These are phyloP conservation scores for Rousettus madagascariensis DNA, from an alignment of 2,797 vertebrate genomes.

Conservation along the genomic window DNA sequence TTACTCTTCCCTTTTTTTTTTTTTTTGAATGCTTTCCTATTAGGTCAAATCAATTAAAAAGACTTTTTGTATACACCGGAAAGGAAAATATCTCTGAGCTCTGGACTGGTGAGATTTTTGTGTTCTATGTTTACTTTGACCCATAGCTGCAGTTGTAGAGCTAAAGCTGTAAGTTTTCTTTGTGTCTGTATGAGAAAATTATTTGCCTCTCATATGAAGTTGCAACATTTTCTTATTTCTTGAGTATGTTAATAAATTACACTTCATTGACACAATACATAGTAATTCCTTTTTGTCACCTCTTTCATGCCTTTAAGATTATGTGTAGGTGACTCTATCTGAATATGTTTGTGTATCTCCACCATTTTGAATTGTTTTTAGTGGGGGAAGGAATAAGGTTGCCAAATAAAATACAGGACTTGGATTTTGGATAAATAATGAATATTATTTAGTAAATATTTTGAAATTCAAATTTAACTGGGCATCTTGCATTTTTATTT, in stretches of 20 bases:
- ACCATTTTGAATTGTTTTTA: not conserved
- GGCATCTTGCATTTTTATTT: not conserved
- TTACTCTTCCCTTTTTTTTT: not conserved
- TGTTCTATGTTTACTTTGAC: not conserved
- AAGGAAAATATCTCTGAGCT: not conserved
- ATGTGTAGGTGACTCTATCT: not conserved
- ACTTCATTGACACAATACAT: not conserved
- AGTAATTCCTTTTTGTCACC: not conserved
- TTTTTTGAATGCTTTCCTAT: not conserved
- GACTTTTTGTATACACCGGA: not conserved
- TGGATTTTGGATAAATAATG: not conserved
- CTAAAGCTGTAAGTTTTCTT: not conserved
- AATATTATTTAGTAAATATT: not conserved
- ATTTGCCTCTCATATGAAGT: not conserved
- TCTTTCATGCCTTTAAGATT: not conserved
- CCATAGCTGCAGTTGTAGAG: not conserved
- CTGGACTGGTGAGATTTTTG: not conserved
- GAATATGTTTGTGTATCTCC: not conserved
- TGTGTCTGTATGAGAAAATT: not conserved
- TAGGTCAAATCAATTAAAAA: not conserved
- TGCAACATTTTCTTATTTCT: not conserved
- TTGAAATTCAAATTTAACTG: slow-evolving; percentile 27
- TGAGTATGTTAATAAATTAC: not conserved
- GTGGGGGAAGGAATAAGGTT: not conserved
- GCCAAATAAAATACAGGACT: not conserved